phyloP scores from a whole-genome alignment of 2,113 vertebrate species.

The Cryptotis parvus region DNA sequence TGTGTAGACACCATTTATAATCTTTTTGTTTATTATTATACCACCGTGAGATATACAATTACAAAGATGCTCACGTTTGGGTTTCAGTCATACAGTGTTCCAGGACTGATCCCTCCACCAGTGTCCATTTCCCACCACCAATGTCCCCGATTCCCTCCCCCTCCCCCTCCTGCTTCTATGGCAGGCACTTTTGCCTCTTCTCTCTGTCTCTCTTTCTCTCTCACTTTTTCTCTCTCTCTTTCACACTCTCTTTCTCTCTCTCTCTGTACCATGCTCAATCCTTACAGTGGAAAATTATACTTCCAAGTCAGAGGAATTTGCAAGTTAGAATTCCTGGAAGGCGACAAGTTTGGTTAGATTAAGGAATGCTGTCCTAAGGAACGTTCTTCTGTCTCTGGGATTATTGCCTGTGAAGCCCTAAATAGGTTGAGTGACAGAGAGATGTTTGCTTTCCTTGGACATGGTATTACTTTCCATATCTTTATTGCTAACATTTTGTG shows the following conservation, averaged over 20 bases:
- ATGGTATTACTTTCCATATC: background rate
- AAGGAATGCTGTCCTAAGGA: background rate
- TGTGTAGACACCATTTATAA: background rate
- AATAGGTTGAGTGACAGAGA: background rate
- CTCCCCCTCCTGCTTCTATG: too few species aligned
- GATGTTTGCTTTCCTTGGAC: background rate
- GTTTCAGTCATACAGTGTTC: too few species aligned
- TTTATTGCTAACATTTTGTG: background rate
- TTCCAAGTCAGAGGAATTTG: background rate
- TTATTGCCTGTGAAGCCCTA: background rate
- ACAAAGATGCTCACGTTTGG: too few species aligned
- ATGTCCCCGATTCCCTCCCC: too few species aligned
- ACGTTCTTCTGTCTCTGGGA: background rate
- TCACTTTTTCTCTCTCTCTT: too few species aligned
- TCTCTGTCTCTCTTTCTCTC: too few species aligned
- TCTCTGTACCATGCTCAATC: background rate
- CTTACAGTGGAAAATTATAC: background rate
- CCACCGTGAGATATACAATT: too few species aligned
- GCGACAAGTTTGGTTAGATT: background rate
- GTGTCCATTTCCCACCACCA: too few species aligned
- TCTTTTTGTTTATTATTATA: too few species aligned
- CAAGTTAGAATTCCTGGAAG: slow-evolving; percentile 27
- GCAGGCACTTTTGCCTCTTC: too few species aligned
- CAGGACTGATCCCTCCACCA: too few species aligned
- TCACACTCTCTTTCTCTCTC: too few species aligned